Evolutionary conservation across 2,888 invertebrate species (phyloP).

Genomic region (Phortica magna): DNA sequence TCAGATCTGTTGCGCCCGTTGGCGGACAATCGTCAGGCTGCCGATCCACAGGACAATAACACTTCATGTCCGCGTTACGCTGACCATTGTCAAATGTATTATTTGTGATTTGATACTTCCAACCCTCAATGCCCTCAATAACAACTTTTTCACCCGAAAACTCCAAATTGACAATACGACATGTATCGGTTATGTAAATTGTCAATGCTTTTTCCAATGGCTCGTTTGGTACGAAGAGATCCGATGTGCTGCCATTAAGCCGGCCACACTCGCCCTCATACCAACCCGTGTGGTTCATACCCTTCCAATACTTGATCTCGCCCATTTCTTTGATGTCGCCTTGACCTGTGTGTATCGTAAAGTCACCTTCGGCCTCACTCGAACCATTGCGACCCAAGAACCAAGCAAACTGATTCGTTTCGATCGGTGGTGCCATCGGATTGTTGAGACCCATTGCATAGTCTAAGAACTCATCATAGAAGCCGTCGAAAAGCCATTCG

Average conservation of each 20-base stretch:
- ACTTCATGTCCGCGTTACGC: constrained; percentile 81
- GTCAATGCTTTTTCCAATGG: constrained; percentile 80
- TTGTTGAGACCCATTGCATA: constrained; percentile 79
- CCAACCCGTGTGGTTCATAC: constrained; percentile 80
- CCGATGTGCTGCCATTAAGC: constrained; percentile 87
- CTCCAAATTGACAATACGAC: constrained; percentile 82
- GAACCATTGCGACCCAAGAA: constrained; percentile 88
- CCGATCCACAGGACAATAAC: constrained; percentile 81
- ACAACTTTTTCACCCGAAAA: constrained; percentile 58
- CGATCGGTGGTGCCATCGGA: constrained; percentile 65
- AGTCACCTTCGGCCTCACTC: constrained; percentile 85
- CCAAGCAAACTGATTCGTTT: constrained; percentile 87
- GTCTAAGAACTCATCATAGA: constrained; percentile 84
- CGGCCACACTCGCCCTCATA: constrained; percentile 83
- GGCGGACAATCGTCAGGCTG: constrained; percentile 77
- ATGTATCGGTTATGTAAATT: constrained; percentile 87
- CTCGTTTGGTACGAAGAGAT: constrained; percentile 86
- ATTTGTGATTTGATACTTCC: constrained; percentile 79
- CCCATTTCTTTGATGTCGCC: constrained; percentile 83
- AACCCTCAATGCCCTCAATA: constrained; percentile 67
- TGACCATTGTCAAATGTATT: constrained; percentile 87
- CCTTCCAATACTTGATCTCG: constrained; percentile 85
- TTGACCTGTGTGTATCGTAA: constrained; percentile 86
- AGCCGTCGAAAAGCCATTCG: constrained; percentile 89
- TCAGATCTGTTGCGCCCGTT: constrained; percentile 84